These are phyloP conservation scores for Cyprinodon variegatus DNA, from an alignment of 2,113 vertebrate species.

Conservation along the genomic window DNA sequence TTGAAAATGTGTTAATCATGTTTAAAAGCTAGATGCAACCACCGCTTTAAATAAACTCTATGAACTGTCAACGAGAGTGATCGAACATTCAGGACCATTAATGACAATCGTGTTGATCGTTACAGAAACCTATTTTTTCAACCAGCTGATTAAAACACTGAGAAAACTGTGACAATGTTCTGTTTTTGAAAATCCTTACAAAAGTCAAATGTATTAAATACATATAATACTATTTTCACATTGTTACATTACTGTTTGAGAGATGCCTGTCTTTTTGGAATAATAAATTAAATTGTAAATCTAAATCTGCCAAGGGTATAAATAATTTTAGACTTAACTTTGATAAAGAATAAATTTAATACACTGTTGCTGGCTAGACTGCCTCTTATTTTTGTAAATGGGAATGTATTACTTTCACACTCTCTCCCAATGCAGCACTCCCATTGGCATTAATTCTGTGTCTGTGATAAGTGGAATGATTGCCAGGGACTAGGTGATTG, in stretches of 20 bases:
- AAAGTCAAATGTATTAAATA: not conserved
- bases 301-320: not conserved
- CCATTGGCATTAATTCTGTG: constrained; percentile 9
- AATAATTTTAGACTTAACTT: not conserved
- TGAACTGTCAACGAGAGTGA: too few relatives aligned
- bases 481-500: constrained; percentile 1
- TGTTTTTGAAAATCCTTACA: too few relatives aligned
- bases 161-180: too few relatives aligned
- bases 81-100: too few relatives aligned
- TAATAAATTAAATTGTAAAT: not conserved
- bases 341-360: not conserved
- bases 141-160: too few relatives aligned
- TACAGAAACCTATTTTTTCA: too few relatives aligned
- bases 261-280: not conserved
- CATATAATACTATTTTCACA: not conserved
- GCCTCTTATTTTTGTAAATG: not conserved
- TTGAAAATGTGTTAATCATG: too few relatives aligned
- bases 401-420: constrained; percentile 2
- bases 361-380: not conserved
- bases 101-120: too few relatives aligned
- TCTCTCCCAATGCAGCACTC: not conserved
- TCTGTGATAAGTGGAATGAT: constrained; percentile 16
- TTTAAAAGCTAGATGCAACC: too few relatives aligned
- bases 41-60: too few relatives aligned
- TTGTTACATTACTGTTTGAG: not conserved